Conservation (phyloP, 2,797 vertebrate genomes). For the Trachops cirrhosus region DNA sequence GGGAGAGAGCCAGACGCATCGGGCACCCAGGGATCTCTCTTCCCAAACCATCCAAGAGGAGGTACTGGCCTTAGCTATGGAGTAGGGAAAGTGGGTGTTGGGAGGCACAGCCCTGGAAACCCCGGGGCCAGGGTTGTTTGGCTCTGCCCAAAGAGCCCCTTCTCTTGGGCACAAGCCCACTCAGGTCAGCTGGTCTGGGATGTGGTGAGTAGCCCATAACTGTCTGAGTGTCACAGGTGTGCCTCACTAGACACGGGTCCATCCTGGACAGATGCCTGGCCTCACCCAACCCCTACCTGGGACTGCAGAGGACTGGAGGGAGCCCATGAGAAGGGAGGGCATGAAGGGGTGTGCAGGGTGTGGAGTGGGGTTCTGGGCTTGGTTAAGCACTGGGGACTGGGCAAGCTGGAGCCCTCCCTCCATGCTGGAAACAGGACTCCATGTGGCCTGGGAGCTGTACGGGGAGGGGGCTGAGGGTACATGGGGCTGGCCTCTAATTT, state of each 20-base stretch:
- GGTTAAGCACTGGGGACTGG: neutral
- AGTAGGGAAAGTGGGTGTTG: neutral
- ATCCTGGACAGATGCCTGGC: neutral
- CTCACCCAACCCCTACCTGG: neutral
- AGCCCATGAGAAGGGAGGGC: neutral
- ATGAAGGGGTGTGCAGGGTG: neutral
- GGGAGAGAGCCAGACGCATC: neutral
- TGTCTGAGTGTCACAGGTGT: neutral
- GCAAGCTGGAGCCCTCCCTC: neutral
- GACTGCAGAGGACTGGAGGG: neutral
- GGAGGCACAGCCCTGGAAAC: neutral
- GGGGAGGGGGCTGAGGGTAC: neutral
- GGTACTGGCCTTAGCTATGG: slow-evolving; percentile 5
- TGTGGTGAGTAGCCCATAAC: neutral
- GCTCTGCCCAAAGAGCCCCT: neutral
- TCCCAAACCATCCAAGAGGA: slow-evolving; percentile 16
- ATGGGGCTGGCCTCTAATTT: neutral
- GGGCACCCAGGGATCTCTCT: neutral
- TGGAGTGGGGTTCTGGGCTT: neutral
- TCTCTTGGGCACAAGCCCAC: neutral
- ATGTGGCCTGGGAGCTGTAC: neutral
- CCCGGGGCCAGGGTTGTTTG: fast-evolving
- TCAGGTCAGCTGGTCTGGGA: neutral
- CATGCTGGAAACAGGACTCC: neutral
- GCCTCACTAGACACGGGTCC: neutral